A percentile compares a stretch with the other conserved stretches of the same genome.
Conservation (phyloP, 2,888 invertebrate genomes). For the Eupelmus urozonus region DNA sequence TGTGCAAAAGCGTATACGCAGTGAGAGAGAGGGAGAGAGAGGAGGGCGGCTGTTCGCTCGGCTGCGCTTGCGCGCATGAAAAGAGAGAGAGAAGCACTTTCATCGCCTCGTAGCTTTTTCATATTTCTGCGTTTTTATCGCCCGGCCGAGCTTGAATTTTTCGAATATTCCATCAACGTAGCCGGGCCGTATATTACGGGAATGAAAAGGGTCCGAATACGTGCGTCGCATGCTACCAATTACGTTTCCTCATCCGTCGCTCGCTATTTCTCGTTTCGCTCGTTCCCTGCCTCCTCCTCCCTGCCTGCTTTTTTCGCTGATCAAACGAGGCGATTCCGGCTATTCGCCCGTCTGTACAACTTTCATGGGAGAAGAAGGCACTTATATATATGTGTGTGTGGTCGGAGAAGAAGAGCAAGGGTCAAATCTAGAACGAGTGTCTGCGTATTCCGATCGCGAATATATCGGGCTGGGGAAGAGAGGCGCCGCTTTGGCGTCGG, state of each 20-base stretch:
- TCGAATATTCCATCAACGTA: conserved; percentile 75
- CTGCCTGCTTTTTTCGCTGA: conserved; percentile 34
- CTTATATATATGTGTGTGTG: not conserved
- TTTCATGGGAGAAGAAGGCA: not conserved
- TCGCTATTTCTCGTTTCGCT: not conserved
- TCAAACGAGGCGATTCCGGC: conserved; percentile 49
- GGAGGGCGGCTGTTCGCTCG: not conserved
- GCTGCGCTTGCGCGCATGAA: conserved; percentile 5
- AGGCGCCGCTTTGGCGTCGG: conserved; percentile 66
- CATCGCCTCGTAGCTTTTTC: conserved; percentile 55
- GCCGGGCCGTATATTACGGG: conserved; percentile 69
- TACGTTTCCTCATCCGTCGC: conserved; percentile 61
- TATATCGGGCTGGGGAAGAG: conserved; percentile 8
- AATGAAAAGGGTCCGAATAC: conserved; percentile 68
- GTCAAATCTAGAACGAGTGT: conserved; percentile 23
- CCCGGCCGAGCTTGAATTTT: conserved; percentile 68
- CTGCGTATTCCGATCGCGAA: not conserved
- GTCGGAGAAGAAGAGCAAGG: conserved; percentile 5
- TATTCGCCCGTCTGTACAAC: not conserved
- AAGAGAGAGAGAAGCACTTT: conserved; percentile 45
- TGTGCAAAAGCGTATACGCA: no score
- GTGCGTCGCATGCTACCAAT: conserved; percentile 73
- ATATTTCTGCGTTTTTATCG: conserved; percentile 69
- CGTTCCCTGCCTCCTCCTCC: conserved; percentile 50
- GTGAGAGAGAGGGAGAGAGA: no score